A percentile compares a stretch with the other conserved stretches of the same genome.
Evolutionary conservation across 2,888 invertebrate genomes (phyloP).

Genomic region (Leuctra nigra): DNA sequence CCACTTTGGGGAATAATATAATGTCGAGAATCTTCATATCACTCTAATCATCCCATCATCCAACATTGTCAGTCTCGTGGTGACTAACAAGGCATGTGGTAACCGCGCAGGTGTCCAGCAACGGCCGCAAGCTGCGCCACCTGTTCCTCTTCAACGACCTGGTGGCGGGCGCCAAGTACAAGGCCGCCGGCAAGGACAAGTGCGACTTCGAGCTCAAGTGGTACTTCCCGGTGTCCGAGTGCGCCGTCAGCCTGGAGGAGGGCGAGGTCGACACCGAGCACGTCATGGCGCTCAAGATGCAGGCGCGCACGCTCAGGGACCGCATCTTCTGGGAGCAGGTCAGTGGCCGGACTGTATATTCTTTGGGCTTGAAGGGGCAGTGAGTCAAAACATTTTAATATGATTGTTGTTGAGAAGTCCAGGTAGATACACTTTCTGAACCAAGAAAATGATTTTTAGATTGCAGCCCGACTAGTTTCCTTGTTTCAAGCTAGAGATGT

Average conservation of each 20-base stretch:
- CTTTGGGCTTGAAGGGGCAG: too few species aligned
- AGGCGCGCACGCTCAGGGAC: slow-evolving; percentile 76
- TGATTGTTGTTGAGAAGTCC: too few species aligned
- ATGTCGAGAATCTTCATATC: too few species aligned
- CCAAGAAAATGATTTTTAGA: too few species aligned
- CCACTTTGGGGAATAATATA: too few species aligned
- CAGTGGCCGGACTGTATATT: too few species aligned
- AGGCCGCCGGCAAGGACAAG: slow-evolving; percentile 80
- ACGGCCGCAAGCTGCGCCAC: slow-evolving; percentile 81
- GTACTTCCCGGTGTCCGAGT: slow-evolving; percentile 80
- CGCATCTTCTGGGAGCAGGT: slow-evolving; percentile 56
- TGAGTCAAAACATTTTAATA: too few species aligned
- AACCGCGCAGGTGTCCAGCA: slow-evolving; percentile 61
- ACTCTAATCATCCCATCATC: too few species aligned
- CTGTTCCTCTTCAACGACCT: slow-evolving; percentile 92
- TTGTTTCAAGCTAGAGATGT: too few species aligned
- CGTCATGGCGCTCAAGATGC: slow-evolving; percentile 62
- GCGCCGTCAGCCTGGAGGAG: slow-evolving; percentile 60
- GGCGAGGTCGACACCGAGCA: slow-evolving; percentile 62
- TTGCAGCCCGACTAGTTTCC: too few species aligned
- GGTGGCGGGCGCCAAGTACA: slow-evolving; percentile 91
- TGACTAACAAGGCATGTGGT: slow-evolving; percentile 91
- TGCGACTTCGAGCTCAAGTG: slow-evolving; percentile 90
- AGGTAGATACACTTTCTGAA: too few species aligned
- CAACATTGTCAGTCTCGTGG: too few species aligned